Conservation (phyloP, 2,888 invertebrate genomes). For the Chaetogeoica ovagalla region DNA sequence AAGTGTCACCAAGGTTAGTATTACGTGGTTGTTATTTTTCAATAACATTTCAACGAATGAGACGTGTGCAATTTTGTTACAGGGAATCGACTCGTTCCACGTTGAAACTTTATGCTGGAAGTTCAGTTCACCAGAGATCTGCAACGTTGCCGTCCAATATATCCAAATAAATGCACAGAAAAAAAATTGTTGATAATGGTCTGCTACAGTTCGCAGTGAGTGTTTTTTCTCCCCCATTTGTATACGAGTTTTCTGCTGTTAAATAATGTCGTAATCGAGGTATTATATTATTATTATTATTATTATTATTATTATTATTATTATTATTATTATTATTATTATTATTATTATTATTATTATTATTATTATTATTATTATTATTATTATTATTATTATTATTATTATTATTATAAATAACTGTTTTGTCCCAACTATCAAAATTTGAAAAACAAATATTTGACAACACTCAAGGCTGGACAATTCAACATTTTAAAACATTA, state of each 20-base stretch:
- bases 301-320: too few relatives aligned
- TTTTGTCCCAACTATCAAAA: too few relatives aligned
- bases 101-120: conserved; percentile 68
- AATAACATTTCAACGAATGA: neutral
- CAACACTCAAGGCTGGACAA: too few relatives aligned
- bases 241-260: neutral
- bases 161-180: conserved; percentile 16
- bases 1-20: conserved; percentile 75
- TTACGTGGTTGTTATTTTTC: neutral
- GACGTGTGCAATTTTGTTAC: conserved; percentile 58
- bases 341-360: too few relatives aligned
- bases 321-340: too few relatives aligned
- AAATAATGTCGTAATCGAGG: too few relatives aligned
- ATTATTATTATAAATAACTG: too few relatives aligned
- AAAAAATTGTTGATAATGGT: neutral
- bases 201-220: conserved; percentile 1
- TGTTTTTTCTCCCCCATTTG: neutral
- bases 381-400: too few relatives aligned
- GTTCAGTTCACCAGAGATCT: conserved; percentile 71
- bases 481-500: too few relatives aligned
- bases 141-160: conserved; percentile 72
- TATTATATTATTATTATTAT: too few relatives aligned
- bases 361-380: too few relatives aligned
- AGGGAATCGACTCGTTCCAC: conserved; percentile 80
- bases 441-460: too few relatives aligned